Evolutionary conservation across 2,797 vertebrate species (phyloP).

Genomic region (Spinibarbus caldwelli): DNA sequence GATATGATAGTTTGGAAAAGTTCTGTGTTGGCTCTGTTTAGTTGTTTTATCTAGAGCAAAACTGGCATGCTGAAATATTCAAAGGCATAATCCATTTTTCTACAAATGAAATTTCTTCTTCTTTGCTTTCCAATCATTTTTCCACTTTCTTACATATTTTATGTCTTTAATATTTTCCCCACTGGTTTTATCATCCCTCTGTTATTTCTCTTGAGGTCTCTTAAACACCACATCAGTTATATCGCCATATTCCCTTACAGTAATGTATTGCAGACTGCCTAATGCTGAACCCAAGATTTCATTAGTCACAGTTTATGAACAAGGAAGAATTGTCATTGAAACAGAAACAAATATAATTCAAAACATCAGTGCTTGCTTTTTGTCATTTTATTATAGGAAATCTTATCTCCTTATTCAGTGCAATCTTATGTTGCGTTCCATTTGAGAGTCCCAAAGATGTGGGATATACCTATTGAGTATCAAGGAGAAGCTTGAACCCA

Average conservation of each 20-base stretch:
- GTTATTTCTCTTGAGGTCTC: conserved; percentile 35
- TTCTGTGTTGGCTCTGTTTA: conserved; percentile 35
- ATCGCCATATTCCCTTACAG: conserved; percentile 37
- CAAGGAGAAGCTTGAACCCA: not conserved
- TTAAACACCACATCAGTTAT: conserved; percentile 45
- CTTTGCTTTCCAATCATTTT: conserved; percentile 42
- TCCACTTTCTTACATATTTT: conserved; percentile 46
- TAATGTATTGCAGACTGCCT: conserved; percentile 29
- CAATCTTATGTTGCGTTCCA: not conserved
- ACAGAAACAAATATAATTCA: conserved; percentile 44
- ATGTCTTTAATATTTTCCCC: conserved; percentile 47
- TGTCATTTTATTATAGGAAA: not conserved
- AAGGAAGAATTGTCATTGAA: conserved; percentile 27
- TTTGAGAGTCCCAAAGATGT: not conserved
- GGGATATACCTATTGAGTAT: not conserved
- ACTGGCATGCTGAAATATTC: conserved; percentile 47
- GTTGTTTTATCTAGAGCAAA: conserved; percentile 21
- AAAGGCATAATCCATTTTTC: conserved; percentile 44
- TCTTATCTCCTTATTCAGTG: not conserved
- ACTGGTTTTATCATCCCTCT: conserved; percentile 54
- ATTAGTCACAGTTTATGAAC: conserved; percentile 37
- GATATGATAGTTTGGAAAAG: conserved; percentile 44
- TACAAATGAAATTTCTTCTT: conserved; percentile 42
- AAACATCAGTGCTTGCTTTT: not conserved
- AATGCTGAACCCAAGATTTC: conserved; percentile 57